A percentile compares a stretch with the other conserved stretches of the same genome.
These are phyloP conservation scores for Gerris lacustris DNA, from an alignment of 2,888 invertebrate species.

Conservation along the genomic window DNA sequence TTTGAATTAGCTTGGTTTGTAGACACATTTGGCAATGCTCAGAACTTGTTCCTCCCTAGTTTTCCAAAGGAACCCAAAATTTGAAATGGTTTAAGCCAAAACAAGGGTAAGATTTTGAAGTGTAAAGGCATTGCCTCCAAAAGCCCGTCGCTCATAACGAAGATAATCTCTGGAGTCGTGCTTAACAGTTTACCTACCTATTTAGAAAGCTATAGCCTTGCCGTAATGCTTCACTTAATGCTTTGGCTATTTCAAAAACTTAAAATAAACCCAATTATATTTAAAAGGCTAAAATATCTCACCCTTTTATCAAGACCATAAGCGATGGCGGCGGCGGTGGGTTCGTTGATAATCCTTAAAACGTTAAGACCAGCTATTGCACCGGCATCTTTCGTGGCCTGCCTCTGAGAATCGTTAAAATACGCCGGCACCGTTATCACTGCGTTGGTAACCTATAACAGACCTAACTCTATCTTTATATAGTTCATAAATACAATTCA, in stretches of 20 bases:
- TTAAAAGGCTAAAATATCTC: conserved; percentile 11
- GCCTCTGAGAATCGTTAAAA: conserved; percentile 53
- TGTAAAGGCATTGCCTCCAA: too few species aligned
- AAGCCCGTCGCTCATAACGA: too few species aligned
- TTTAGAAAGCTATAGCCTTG: too few species aligned
- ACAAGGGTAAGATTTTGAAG: too few species aligned
- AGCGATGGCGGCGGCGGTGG: conserved; percentile 42
- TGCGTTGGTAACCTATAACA: conserved; percentile 38
- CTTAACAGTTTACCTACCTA: too few species aligned
- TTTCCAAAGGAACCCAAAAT: background rate
- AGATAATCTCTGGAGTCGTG: too few species aligned
- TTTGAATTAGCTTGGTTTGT: background rate
- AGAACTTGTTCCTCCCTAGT: background rate
- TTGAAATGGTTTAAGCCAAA: background rate
- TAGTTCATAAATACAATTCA: background rate
- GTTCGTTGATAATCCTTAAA: conserved; percentile 48
- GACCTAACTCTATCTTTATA: background rate
- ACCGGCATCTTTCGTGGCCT: conserved; percentile 56
- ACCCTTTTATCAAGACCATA: conserved; percentile 42
- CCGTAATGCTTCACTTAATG: too few species aligned
- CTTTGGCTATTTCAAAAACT: too few species aligned
- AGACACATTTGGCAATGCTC: background rate
- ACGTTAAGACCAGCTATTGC: conserved; percentile 50
- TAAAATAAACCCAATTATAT: too few species aligned
- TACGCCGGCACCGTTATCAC: conserved; percentile 50